Conservation (phyloP, 2,113 vertebrate species). For the Pangasianodon gigas region DNA sequence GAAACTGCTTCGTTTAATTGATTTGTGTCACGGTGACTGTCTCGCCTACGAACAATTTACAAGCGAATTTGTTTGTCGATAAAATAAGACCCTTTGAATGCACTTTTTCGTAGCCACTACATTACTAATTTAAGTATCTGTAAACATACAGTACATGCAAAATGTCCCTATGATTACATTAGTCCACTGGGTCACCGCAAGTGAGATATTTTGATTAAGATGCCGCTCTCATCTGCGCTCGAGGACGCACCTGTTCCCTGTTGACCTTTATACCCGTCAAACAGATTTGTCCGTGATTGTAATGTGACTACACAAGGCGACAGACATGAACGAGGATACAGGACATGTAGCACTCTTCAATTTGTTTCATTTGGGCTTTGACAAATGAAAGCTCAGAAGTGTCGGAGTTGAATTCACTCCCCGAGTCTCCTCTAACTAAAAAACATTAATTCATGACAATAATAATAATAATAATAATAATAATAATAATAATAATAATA, state of each 20-base stretch:
- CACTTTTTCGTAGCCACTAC: neutral
- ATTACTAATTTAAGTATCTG: neutral
- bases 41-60: neutral
- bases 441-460: neutral
- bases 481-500: neutral
- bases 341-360: constrained; percentile 11
- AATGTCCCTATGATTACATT: neutral
- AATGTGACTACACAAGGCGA: constrained; percentile 52
- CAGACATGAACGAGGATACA: constrained; percentile 14
- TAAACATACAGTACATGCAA: neutral
- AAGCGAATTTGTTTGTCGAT: neutral
- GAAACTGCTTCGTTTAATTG: too few relatives aligned
- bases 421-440: neutral
- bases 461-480: neutral
- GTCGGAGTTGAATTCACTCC: neutral
- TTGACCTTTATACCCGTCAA: constrained; percentile 59
- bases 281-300: constrained; percentile 63
- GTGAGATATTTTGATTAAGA: constrained; percentile 42
- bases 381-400: neutral
- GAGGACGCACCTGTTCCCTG: constrained; percentile 57
- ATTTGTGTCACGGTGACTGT: too few relatives aligned
- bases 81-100: too few relatives aligned
- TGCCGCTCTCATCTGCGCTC: constrained; percentile 61
- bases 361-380: constrained; percentile 17
- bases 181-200: neutral